phyloP scores from a whole-genome alignment of 2,113 vertebrate species.

The Clinocottus analis region DNA sequence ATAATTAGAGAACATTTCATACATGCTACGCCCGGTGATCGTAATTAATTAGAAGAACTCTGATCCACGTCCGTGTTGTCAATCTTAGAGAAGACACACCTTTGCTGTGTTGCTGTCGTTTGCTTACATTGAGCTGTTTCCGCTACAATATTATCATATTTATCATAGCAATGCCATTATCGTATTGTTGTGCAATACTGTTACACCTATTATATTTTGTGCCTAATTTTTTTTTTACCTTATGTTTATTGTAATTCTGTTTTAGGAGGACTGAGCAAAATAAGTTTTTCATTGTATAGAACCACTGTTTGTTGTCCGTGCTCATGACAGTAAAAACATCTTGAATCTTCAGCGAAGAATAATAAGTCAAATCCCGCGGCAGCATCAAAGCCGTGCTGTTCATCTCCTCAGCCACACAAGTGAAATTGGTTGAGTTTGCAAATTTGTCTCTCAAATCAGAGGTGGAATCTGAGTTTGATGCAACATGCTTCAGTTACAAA shows the following conservation, averaged over 20 bases:
- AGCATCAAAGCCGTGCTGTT: conserved; percentile 25
- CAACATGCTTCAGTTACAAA: conserved; percentile 7
- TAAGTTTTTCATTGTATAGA: too few relatives aligned
- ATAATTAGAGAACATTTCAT: conserved; percentile 14
- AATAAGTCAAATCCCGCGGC: not conserved
- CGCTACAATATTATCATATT: too few relatives aligned
- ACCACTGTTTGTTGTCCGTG: too few relatives aligned
- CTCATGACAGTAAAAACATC: too few relatives aligned
- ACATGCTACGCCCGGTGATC: conserved; percentile 14
- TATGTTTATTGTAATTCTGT: too few relatives aligned
- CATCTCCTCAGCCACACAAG: conserved; percentile 2
- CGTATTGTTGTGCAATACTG: too few relatives aligned
- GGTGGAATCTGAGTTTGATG: conserved; percentile 2
- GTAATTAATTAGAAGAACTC: conserved; percentile 2
- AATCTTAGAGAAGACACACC: not conserved
- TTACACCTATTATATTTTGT: too few relatives aligned
- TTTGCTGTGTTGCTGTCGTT: not conserved
- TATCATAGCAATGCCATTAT: too few relatives aligned
- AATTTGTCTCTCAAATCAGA: not conserved
- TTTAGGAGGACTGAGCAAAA: too few relatives aligned
- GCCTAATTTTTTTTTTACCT: too few relatives aligned
- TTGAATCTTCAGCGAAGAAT: not conserved
- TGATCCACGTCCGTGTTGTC: conserved; percentile 2
- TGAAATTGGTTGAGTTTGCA: conserved; percentile 8
- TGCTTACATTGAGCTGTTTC: not conserved